phyloP scores from a whole-genome alignment of 2,113 vertebrate species.

The Catharus bicknelli region DNA sequence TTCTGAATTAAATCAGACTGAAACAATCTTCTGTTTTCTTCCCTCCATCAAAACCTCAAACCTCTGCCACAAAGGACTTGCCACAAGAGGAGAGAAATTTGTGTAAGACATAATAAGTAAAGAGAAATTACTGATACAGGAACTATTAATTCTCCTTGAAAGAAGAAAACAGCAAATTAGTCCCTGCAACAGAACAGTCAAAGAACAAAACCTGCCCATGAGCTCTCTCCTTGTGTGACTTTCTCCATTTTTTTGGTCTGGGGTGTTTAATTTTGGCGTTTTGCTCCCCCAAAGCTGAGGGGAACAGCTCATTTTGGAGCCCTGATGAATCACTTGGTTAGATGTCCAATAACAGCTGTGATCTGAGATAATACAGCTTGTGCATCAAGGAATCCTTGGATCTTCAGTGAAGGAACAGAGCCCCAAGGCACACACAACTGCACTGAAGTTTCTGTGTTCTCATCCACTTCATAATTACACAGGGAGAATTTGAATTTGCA shows the following conservation, averaged over 20 bases:
- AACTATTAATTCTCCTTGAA: neutral
- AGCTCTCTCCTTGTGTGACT: neutral
- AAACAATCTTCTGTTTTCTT: neutral
- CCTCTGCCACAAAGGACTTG: neutral
- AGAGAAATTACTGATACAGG: neutral
- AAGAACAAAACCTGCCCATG: neutral
- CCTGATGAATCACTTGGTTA: neutral
- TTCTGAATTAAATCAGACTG: neutral
- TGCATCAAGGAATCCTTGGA: conserved; percentile 27
- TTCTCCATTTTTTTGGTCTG: neutral
- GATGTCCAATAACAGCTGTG: neutral
- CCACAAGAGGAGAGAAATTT: neutral
- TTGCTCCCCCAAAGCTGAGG: neutral
- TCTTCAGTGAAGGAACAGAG: neutral
- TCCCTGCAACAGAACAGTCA: neutral
- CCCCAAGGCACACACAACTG: neutral
- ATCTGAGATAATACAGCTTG: neutral
- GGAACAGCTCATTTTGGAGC: neutral
- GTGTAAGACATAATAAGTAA: accelerated
- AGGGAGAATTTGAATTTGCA: neutral
- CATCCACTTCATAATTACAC: neutral
- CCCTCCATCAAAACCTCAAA: neutral
- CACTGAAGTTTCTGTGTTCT: neutral
- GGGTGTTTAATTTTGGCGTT: neutral
- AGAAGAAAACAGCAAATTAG: neutral